Conservation (phyloP, 2,888 invertebrate genomes). For the Drosophila aldrichi region DNA sequence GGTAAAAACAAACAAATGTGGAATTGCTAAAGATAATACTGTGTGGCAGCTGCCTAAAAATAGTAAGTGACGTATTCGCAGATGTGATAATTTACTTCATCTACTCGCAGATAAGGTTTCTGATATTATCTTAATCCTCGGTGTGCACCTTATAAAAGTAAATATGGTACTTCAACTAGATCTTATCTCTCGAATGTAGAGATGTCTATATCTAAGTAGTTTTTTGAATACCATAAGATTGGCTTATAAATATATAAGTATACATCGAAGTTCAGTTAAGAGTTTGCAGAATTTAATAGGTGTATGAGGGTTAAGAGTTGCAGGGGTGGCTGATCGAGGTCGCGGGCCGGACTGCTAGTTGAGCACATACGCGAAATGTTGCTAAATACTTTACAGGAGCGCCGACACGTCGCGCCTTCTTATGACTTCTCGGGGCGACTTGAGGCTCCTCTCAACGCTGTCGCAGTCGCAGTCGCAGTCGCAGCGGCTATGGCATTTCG, state of each 20-base stretch:
- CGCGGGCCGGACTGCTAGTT: background rate
- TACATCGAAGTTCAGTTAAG: background rate
- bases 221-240: background rate
- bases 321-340: slow-evolving; percentile 11
- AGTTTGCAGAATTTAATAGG: background rate
- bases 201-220: background rate
- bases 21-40: background rate
- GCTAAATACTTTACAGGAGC: slow-evolving; percentile 64
- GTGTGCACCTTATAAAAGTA: background rate
- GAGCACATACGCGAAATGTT: slow-evolving; percentile 47
- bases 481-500: slow-evolving; percentile 8
- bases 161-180: background rate
- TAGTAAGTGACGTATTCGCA: slow-evolving; percentile 28
- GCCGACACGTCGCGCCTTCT: slow-evolving; percentile 32
- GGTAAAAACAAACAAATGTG: background rate
- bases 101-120: background rate
- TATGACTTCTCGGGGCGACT: slow-evolving; percentile 13
- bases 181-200: background rate
- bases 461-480: slow-evolving; percentile 5
- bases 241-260: background rate
- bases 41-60: slow-evolving; percentile 6
- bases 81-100: slow-evolving; percentile 5
- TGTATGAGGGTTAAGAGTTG: background rate
- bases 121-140: background rate
- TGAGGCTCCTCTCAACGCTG: slow-evolving; percentile 37